Evolutionary conservation across 2,888 invertebrate genomes (phyloP).

Genomic region (Campopleginae sp.): DNA sequence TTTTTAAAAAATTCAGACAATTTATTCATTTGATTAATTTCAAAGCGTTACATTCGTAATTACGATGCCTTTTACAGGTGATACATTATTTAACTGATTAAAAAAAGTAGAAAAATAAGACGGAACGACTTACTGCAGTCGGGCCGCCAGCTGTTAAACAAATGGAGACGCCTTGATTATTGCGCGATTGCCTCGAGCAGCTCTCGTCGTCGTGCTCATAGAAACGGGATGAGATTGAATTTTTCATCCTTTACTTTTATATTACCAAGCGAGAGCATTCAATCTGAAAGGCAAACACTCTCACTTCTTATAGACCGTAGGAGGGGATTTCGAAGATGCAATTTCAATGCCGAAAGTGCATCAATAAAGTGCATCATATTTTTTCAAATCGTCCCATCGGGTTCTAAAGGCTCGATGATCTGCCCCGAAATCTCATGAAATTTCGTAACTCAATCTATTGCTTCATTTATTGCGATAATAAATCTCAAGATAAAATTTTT

Average conservation of each 20-base stretch:
- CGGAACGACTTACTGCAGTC: constrained; percentile 19
- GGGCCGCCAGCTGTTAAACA: constrained; percentile 3
- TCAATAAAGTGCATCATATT: no score
- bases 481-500: not conserved
- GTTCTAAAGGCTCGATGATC: not conserved
- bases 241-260: constrained; percentile 12
- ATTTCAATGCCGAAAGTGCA: not conserved
- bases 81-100: not conserved
- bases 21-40: not conserved
- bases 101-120: not conserved
- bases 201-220: constrained; percentile 8
- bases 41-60: not conserved
- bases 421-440: not conserved
- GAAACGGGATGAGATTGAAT: constrained; percentile 30
- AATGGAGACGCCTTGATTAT: constrained; percentile 31
- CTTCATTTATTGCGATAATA: not conserved
- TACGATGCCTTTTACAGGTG: not conserved
- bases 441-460: not conserved
- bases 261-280: not conserved
- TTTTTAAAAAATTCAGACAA: not conserved
- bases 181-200: constrained; percentile 35
- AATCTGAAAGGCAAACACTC: not conserved
- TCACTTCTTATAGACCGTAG: no score
- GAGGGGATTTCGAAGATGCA: not conserved
- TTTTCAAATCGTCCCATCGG: no score